Evolutionary conservation across 2,797 vertebrate species (phyloP).

Genomic region (Sebastes reedi): DNA sequence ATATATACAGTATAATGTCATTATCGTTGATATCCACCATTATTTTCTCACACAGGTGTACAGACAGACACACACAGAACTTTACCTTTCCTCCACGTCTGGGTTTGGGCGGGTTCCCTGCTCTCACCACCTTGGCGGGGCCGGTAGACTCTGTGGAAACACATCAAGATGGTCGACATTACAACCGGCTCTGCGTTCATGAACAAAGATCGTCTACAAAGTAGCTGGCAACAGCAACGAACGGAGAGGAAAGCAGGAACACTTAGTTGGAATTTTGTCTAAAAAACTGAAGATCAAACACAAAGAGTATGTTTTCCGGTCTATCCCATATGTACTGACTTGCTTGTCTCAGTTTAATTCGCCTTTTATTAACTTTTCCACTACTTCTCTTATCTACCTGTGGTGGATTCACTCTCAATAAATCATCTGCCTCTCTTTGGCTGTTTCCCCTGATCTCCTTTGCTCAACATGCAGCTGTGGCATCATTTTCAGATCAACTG

Average conservation of each 20-base stretch:
- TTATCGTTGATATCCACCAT: neutral
- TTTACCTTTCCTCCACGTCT: constrained; percentile 94
- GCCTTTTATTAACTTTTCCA: neutral
- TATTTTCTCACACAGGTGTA: neutral
- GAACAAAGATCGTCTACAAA: neutral
- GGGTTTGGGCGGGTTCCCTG: constrained; percentile 87
- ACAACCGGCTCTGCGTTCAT: neutral
- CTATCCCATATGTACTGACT: no score
- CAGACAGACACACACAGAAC: neutral
- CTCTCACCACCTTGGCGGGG: constrained; percentile 94
- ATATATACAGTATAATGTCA: neutral
- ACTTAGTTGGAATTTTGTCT: neutral
- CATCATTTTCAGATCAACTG: neutral
- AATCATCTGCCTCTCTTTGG: neutral
- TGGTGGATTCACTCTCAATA: neutral
- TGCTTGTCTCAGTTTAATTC: neutral
- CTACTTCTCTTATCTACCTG: constrained; percentile 14
- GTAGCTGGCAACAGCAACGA: accelerated
- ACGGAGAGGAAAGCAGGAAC: neutral
- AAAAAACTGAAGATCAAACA: neutral
- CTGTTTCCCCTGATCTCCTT: neutral
- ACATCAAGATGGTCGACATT: constrained; percentile 21
- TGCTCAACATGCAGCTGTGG: neutral
- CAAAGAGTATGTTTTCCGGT: no score
- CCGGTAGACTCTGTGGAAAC: constrained; percentile 86